Percentiles rank a stretch among this genome's conserved stretches.
phyloP scores from a whole-genome alignment of 2,888 invertebrate genomes.

The Malthinus flaveolus region DNA sequence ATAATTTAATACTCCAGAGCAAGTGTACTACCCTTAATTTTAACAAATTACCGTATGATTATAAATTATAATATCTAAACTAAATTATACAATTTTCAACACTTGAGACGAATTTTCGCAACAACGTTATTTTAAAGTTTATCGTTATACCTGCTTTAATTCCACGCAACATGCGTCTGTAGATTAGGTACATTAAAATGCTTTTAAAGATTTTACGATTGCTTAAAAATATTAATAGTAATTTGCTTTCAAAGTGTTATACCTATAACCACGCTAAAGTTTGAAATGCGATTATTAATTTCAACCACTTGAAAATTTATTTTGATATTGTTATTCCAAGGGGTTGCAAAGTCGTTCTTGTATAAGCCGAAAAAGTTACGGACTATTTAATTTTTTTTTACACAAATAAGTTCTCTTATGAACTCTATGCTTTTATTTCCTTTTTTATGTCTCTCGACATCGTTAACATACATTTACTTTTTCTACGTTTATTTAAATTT shows the following conservation, averaged over 20 bases:
- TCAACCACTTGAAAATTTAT: conserved; percentile 1
- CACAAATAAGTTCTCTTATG: conserved; percentile 17
- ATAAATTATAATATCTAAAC: too few relatives aligned
- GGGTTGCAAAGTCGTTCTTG: background rate
- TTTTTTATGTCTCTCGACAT: conserved; percentile 18
- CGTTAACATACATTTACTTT: conserved; percentile 17
- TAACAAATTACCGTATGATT: too few relatives aligned
- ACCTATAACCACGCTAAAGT: background rate
- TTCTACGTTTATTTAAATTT: conserved; percentile 18
- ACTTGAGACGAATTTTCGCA: too few relatives aligned
- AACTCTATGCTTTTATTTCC: conserved; percentile 13
- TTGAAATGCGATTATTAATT: background rate
- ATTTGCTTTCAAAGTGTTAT: background rate
- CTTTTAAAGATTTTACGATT: conserved; percentile 8
- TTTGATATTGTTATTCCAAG: too few relatives aligned
- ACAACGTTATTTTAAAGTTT: background rate
- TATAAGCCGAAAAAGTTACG: conserved; percentile 1
- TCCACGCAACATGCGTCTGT: conserved; percentile 3
- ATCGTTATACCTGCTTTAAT: background rate
- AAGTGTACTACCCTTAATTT: too few relatives aligned
- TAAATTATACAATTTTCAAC: too few relatives aligned
- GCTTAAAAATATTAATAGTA: conserved; percentile 6
- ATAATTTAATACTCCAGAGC: too few relatives aligned
- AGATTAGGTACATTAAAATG: conserved; percentile 7
- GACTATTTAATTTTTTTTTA: conserved; percentile 14